Evolutionary conservation across 2,888 invertebrate species (phyloP), one percentile per base, ranked within the genome.

Genomic region (Cyrtodaria siliqua): DNA sequence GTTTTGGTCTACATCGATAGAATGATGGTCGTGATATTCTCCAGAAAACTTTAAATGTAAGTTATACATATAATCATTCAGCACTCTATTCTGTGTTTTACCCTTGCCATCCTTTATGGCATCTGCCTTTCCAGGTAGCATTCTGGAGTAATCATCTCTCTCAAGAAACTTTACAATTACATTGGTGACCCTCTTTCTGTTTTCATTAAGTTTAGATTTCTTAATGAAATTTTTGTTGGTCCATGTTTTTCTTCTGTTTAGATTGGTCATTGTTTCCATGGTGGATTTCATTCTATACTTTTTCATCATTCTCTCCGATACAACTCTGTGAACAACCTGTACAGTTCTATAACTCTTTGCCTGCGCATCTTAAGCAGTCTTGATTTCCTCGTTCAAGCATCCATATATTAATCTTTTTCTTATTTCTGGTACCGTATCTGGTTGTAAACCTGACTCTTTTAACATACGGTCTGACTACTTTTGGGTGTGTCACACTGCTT

Each of bases 1-100:
- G 38, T 53, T 29, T 44, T 42, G 64, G 72, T 53, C 60, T 56
- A 2, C 52, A 40, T 9, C 69, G 29, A 44, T 66, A 70, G 42
- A 74, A 79, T 14, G 64, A 55, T 27, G 70, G 47, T 1, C 18
- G 38, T 26, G 74, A 79, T 16, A 74, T 53, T 72, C 73, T 12
- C 72, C 49, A 12, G 29, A 24, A 47, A 73, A 73, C 55, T 77
- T 73, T n/a, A 47, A 9, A 49, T 77, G 80, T 4, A 73, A 42
- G 33, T 59, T 73, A 44, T 69, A 60, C 73, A 73, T 59, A 23
- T 64, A 77, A 55, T 77, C 80, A 50, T 72, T 72, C n/a, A 80
- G 29, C 1, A 80, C 61, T 16, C 67, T 33, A 44, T 76, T 77
- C 38, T 79, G 68, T 18, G 18, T 24, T 38, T 64, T 63, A 4